Evolutionary conservation across 2,113 vertebrate genomes (phyloP), one percentile per base, ranked within the genome.

Genomic region (Gobius niger): DNA sequence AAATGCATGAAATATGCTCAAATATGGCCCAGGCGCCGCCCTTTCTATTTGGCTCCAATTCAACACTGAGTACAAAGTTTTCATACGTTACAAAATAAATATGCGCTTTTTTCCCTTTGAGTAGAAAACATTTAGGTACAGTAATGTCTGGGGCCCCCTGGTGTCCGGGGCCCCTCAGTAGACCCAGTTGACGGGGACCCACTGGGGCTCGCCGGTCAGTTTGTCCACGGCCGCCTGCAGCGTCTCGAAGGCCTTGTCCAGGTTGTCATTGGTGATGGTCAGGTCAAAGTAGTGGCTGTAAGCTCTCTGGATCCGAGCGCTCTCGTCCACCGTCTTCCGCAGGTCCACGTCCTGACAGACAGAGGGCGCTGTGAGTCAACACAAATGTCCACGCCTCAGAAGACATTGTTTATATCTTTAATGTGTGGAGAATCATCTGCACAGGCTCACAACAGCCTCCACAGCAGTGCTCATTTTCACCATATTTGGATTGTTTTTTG

Each of bases 101-200:
- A 95, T 94, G 93, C 94, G 93, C 91, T 95, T 94, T 94, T 95
- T 91, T 94, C 93, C 93, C 94, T 93, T 90, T 94, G 84, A 91
- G 90, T 95, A 98, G 94, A 96, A 98, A 96, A 96, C 95, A 95
- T 91, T 89, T 93, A 91, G 89, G 91, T 94, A 93, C 76, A 77
- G 80, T 68, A 9, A 4, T 24, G 12, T 41, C 52, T 15, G 15
- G 42, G n/a, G 9, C n/a, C 18, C 16, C 7, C 51, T 51, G 60
- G 24, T 40, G 70, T 6, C 42, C 12, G 57, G 24, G 80, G 53
- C 59, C 74, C 64, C 65, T 98, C 93, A 99, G 68, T 99, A 99
- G 34, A 99, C 98, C 98, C 98, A 99, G 91, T 93, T 98, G 66
- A 99, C 96, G 0, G 98, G 98, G 66, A 99, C 97, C 98, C 98